Base-by-base conservation (phyloP, 2,797 vertebrate species). In the Labroides dimidiatus region DNA sequence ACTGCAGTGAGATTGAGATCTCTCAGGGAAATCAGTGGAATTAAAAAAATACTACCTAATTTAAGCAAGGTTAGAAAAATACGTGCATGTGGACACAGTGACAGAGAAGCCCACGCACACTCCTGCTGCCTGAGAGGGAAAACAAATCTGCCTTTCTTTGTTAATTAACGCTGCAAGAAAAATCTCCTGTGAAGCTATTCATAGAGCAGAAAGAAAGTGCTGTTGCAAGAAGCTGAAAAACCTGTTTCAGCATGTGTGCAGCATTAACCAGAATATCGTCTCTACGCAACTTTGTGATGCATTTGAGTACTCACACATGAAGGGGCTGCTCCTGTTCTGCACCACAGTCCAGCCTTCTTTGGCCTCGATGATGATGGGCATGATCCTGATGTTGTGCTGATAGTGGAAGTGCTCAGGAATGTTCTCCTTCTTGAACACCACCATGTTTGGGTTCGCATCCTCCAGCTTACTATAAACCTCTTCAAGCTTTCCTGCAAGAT, bases 301-400 rank as follows among this genome's bases (percentile, higher is more conserved):
- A 27, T 37, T 49, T 17, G 13, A 30, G 23, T 87, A 97, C 96
- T 74, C 90, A 97, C 96, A 19, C 65, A 93, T 91, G 80, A 95
- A 93, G 47, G 61, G 41, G 5, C 91, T 93, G 0, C 90, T 96
- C 72, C 92, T 94, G 89, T 97, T 96, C 65, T 86, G 94, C 45
- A 96, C 76, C 68, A 98, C 90, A 53, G 95, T 93, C 96, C 96
- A 98, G 72, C 96, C 96, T 86, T 96, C 86, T 27, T 95, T 95
- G 58, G 96, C 96, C 77, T 97, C 93, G 1, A 96, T 77, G 45
- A 97, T 78, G 56, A 98, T 92, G 0, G 96, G 96, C 90, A 96
- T 96, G 82, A 98, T 95, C 84, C 93, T 91, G 21, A 0, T 16
- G 65, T 95, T 97, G 86, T 95, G 90, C 53, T 87, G 95, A 77